Conservation (phyloP, 2,113 vertebrate species). For the Merops nubicus region DNA sequence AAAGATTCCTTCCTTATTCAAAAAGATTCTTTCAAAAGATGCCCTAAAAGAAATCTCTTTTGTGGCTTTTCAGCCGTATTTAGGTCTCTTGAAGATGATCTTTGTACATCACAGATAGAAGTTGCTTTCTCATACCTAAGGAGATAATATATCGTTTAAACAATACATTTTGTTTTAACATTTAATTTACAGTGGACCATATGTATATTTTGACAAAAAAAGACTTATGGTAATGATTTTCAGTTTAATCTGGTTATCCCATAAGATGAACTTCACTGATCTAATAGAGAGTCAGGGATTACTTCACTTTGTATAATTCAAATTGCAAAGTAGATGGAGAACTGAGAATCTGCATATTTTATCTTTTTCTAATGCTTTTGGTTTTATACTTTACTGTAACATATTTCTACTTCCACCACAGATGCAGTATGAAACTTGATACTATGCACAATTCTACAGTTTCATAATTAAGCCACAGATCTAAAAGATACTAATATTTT, state of each 20-base stretch:
- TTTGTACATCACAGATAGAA: neutral
- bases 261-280: neutral
- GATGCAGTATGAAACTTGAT: neutral
- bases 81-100: neutral
- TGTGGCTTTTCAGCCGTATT: neutral
- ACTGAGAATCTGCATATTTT: neutral
- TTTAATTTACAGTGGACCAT: neutral
- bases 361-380: neutral
- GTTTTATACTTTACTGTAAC: neutral
- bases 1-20: neutral
- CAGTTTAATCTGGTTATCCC: neutral
- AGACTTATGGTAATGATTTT: neutral
- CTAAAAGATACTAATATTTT: neutral
- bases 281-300: neutral
- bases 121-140: neutral
- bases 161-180: neutral
- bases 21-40: neutral
- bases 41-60: neutral
- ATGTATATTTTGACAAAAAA: neutral
- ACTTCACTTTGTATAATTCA: neutral
- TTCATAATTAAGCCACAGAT: neutral
- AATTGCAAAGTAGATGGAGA: neutral
- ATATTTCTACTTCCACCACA: neutral
- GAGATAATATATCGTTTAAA: neutral
- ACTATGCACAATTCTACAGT: neutral